phyloP scores from a whole-genome alignment of 2,797 vertebrate genomes.

The Pantherophis alleghaniensis region DNA sequence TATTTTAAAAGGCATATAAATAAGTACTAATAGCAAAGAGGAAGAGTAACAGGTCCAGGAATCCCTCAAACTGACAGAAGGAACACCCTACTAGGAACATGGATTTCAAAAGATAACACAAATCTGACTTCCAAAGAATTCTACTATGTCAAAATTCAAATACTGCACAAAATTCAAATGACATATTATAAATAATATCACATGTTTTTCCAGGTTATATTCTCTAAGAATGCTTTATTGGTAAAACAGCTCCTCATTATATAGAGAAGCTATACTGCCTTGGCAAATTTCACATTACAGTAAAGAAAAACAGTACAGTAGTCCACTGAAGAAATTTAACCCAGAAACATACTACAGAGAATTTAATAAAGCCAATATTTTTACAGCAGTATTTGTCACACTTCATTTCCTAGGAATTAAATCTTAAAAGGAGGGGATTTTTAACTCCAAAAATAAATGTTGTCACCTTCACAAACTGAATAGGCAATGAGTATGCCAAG shows the following conservation, averaged over 20 bases:
- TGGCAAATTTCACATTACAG: not conserved
- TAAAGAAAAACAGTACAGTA: not conserved
- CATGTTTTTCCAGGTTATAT: not conserved
- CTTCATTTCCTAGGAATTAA: not conserved
- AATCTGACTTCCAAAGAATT: not conserved
- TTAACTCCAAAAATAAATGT: slow-evolving; percentile 62
- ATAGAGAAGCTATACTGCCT: not conserved
- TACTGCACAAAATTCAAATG: not conserved
- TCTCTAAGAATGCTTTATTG: not conserved
- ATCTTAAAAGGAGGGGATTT: slow-evolving; percentile 13
- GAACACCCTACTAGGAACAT: too few species aligned
- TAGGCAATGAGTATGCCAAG: slow-evolving; percentile 60
- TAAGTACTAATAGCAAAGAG: not conserved
- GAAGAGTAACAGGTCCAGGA: not conserved
- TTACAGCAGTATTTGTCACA: slow-evolving; percentile 1
- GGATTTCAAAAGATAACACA: not conserved
- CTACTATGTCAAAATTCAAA: not conserved
- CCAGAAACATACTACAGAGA: not conserved
- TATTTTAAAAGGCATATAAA: not conserved
- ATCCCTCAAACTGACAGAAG: not conserved
- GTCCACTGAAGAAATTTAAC: not conserved
- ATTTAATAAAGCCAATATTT: not conserved
- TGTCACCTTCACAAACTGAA: slow-evolving; percentile 53
- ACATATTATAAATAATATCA: not conserved
- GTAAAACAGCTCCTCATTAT: not conserved